Percentiles rank a stretch among this genome's conserved stretches.
These are phyloP conservation scores for Drosophila anomalata DNA, from an alignment of 2,888 invertebrate species.

Conservation along the genomic window DNA sequence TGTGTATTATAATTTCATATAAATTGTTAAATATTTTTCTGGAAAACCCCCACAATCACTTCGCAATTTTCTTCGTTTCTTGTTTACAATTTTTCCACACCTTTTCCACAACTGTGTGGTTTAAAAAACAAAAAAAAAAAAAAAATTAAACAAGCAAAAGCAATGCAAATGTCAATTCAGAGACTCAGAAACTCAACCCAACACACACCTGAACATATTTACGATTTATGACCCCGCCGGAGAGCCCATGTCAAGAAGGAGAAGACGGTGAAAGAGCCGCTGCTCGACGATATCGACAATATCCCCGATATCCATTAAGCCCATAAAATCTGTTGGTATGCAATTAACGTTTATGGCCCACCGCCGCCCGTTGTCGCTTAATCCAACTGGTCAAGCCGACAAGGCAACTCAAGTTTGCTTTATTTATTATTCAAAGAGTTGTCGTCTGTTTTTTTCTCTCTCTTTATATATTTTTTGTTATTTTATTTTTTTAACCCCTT, in stretches of 20 bases:
- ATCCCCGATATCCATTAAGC: slow-evolving; percentile 79
- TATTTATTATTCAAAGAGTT: slow-evolving; percentile 71
- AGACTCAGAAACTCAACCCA: slow-evolving; percentile 13
- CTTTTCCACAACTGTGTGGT: not conserved
- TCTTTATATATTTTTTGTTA: not conserved
- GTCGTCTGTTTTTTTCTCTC: not conserved
- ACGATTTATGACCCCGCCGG: slow-evolving; percentile 66
- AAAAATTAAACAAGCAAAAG: slow-evolving; percentile 44
- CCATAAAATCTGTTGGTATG: slow-evolving; percentile 79
- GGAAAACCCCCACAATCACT: not conserved
- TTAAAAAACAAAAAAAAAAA: slow-evolving; percentile 16
- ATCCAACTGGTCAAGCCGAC: slow-evolving; percentile 76
- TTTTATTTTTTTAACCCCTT: not conserved
- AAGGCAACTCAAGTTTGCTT: slow-evolving; percentile 68
- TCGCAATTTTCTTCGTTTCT: not conserved
- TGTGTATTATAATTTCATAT: not conserved
- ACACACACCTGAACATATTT: slow-evolving; percentile 49
- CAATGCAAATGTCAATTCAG: slow-evolving; percentile 67
- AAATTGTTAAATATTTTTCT: not conserved
- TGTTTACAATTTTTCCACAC: slow-evolving; percentile 11
- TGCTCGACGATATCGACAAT: slow-evolving; percentile 67
- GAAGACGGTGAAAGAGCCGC: slow-evolving; percentile 17
- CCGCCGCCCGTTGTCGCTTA: slow-evolving; percentile 54
- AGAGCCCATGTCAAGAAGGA: slow-evolving; percentile 45
- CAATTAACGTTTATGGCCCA: slow-evolving; percentile 78